phyloP scores from a whole-genome alignment of 1,140 invertebrate genomes.

The Apis laboriosa region DNA sequence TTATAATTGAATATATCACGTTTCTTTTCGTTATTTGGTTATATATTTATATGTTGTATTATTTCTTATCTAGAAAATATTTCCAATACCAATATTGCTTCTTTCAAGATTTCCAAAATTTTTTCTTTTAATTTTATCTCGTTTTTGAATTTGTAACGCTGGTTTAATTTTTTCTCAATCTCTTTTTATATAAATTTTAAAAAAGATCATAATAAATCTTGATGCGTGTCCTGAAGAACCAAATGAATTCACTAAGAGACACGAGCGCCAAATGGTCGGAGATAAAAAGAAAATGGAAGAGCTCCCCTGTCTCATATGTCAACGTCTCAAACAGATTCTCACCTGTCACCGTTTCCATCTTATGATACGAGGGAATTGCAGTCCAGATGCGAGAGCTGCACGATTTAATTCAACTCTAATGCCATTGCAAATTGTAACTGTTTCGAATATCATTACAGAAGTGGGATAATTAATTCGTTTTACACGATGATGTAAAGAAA shows the following conservation, averaged over 20 bases:
- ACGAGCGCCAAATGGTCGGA: neutral
- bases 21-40: too few species aligned
- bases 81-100: too few species aligned
- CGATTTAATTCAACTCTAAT: conserved; percentile 16
- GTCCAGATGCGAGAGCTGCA: neutral
- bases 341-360: neutral
- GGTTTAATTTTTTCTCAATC: too few species aligned
- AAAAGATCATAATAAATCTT: neutral
- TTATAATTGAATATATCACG: too few species aligned
- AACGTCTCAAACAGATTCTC: conserved; percentile 1
- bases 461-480: conserved; percentile 12
- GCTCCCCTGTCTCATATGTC: neutral
- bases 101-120: too few species aligned
- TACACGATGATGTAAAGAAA: neutral
- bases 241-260: neutral
- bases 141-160: neutral
- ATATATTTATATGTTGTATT: too few species aligned
- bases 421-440: neutral
- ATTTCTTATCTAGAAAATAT: too few species aligned
- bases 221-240: neutral
- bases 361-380: conserved; percentile 11
- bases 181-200: neutral
- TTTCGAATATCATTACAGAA: conserved; percentile 1
- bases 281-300: neutral
- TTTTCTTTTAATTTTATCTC: too few species aligned